These are phyloP conservation scores for Halcyon badia DNA, from an alignment of 2,797 vertebrate genomes.

Conservation along the genomic window DNA sequence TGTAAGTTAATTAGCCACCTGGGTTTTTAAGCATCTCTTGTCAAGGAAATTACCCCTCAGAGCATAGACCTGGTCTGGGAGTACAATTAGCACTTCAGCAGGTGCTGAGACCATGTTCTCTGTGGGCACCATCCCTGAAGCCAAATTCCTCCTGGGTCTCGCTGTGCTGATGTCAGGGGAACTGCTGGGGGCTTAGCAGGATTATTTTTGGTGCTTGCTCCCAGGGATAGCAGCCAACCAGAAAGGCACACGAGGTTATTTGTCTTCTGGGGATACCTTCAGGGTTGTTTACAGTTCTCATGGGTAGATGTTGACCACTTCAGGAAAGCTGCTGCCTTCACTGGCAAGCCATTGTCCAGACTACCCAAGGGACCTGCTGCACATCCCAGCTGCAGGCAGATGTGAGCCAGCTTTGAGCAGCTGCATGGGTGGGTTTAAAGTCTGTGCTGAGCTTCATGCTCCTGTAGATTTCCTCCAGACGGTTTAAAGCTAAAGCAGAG, in stretches of 20 bases:
- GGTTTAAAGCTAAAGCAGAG: neutral
- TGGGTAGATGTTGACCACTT: neutral
- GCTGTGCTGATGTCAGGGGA: neutral
- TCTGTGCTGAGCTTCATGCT: neutral
- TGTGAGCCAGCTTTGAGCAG: neutral
- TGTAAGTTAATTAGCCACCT: slow-evolving; percentile 28
- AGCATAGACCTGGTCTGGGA: neutral
- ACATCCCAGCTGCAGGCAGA: neutral
- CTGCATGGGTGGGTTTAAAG: neutral
- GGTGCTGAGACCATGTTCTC: neutral
- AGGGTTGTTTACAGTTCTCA: neutral
- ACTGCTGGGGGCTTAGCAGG: neutral
- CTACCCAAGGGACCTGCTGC: neutral
- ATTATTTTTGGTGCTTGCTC: slow-evolving; percentile 16
- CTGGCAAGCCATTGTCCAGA: rapidly evolving
- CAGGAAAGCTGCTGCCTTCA: neutral
- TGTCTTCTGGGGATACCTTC: neutral
- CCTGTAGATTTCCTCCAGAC: neutral
- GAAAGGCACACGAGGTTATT: neutral
- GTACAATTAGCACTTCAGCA: slow-evolving; percentile 27
- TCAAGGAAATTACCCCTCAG: neutral
- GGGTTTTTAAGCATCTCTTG: neutral
- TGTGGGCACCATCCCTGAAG: neutral
- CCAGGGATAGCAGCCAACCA: neutral
- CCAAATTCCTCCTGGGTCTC: neutral